Percentiles rank a stretch among this genome's conserved stretches.
Conservation (phyloP, 2,888 invertebrate species). For the Tortricodes alternella region DNA sequence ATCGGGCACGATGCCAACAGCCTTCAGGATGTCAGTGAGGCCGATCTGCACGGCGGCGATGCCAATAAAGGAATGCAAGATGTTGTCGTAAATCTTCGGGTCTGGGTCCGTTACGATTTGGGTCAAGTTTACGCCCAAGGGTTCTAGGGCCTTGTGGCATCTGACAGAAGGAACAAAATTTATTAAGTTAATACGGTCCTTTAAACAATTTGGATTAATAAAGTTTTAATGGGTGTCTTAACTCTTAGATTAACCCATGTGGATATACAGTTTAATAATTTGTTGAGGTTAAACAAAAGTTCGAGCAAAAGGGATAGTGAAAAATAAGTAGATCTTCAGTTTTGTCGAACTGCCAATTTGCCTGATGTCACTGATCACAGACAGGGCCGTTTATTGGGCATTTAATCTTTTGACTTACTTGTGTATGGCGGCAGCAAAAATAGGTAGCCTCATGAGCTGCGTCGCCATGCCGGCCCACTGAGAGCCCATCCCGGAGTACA, state of each 20-base stretch:
- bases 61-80: conserved; percentile 87
- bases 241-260: too few relatives aligned
- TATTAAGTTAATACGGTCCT: too few relatives aligned
- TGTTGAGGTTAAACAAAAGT: too few relatives aligned
- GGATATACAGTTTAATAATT: too few relatives aligned
- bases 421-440: conserved; percentile 88
- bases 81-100: conserved; percentile 85
- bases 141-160: conserved; percentile 84
- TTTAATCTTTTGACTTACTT: conserved; percentile 64
- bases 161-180: too few relatives aligned
- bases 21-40: conserved; percentile 78
- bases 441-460: conserved; percentile 87
- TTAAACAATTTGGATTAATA: too few relatives aligned
- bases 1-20: conserved; percentile 74
- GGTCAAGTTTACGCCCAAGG: conserved; percentile 85
- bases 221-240: too few relatives aligned
- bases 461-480: conserved; percentile 94
- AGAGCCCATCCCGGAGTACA: conserved; percentile 96
- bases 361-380: too few relatives aligned
- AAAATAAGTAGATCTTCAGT: too few relatives aligned
- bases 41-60: conserved; percentile 87
- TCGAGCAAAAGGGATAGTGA: too few relatives aligned
- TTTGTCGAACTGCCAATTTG: too few relatives aligned
- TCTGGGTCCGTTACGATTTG: conserved; percentile 84
- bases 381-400: too few relatives aligned